Conservation (phyloP, 2,797 vertebrate species). For the Syngnathus acus region DNA sequence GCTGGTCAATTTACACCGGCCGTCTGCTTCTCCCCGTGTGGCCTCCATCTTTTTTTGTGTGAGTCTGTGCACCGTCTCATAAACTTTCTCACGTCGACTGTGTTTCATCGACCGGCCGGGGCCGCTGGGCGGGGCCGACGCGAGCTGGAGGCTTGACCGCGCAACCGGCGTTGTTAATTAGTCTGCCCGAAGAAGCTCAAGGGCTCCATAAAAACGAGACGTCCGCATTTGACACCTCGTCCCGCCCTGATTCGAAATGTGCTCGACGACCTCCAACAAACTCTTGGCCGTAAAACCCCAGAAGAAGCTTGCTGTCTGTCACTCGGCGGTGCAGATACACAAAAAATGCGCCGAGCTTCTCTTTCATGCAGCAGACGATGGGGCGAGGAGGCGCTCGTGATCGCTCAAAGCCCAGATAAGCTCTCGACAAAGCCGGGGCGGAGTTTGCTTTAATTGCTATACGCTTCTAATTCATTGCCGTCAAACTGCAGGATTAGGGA, state of each 20-base stretch:
- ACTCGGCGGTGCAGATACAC: constrained; percentile 12
- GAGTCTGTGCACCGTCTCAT: constrained; percentile 18
- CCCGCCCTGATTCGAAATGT: constrained; percentile 42
- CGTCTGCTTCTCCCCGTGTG: not conserved
- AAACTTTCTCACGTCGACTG: constrained; percentile 25
- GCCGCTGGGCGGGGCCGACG: constrained; percentile 26
- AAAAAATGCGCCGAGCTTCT: not conserved
- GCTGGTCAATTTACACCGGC: constrained; percentile 1
- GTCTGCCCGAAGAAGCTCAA: constrained; percentile 37
- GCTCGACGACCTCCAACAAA: constrained; percentile 56
- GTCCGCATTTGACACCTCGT: constrained; percentile 21
- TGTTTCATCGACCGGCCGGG: constrained; percentile 53
- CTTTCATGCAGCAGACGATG: not conserved
- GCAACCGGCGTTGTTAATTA: constrained; percentile 58
- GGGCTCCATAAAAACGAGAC: constrained; percentile 51
- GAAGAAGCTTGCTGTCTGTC: constrained; percentile 49
- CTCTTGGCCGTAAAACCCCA: constrained; percentile 58
- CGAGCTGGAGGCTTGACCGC: constrained; percentile 33
- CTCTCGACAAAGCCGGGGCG: not conserved
- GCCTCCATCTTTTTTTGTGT: constrained; percentile 17
- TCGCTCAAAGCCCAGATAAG: constrained; percentile 24
- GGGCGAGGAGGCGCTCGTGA: constrained; percentile 8
- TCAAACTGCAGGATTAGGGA: not conserved
- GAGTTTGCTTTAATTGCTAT: constrained; percentile 14
- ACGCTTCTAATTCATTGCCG: not conserved